phyloP scores from a whole-genome alignment of 1,140 invertebrate species.

The Plutomurus gul region DNA sequence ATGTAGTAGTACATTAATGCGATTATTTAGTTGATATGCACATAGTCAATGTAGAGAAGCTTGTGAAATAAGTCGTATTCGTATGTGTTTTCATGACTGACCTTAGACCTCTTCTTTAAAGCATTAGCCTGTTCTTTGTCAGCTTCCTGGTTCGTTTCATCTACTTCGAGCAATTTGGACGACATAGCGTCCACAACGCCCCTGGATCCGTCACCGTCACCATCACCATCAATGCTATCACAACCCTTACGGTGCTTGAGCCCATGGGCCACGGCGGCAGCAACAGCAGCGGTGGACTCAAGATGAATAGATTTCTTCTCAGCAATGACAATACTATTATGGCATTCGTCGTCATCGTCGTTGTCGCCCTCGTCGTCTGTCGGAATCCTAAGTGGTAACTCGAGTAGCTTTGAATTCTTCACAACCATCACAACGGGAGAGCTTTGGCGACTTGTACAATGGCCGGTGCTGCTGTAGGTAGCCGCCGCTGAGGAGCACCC shows the following conservation, averaged over 20 bases:
- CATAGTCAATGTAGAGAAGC: conserved; percentile 18
- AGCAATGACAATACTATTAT: not conserved
- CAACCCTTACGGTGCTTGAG: not conserved
- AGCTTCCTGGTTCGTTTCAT: not conserved
- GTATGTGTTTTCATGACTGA: conserved; percentile 7
- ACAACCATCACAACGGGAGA: conserved; percentile 5
- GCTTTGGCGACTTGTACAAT: conserved; percentile 21
- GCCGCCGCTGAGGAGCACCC: not conserved
- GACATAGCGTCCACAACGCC: not conserved
- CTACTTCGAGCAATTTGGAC: too few relatives aligned
- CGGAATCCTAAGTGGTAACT: conserved; percentile 47
- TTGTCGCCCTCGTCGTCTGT: conserved; percentile 43
- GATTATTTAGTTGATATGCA: not conserved
- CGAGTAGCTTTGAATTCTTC: conserved; percentile 28
- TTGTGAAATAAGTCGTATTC: not conserved
- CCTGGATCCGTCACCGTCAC: conserved; percentile 1
- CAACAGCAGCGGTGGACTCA: not conserved
- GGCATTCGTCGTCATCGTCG: not conserved
- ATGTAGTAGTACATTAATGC: not conserved
- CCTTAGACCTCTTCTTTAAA: conserved; percentile 39
- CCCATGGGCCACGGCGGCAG: not conserved
- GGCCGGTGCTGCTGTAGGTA: not conserved
- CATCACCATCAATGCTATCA: not conserved
- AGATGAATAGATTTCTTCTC: not conserved
- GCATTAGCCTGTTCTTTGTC: not conserved